Percentiles rank a stretch among this genome's conserved stretches.
Evolutionary conservation across 2,113 vertebrate species (phyloP).

Genomic region (Tupaia chinensis): DNA sequence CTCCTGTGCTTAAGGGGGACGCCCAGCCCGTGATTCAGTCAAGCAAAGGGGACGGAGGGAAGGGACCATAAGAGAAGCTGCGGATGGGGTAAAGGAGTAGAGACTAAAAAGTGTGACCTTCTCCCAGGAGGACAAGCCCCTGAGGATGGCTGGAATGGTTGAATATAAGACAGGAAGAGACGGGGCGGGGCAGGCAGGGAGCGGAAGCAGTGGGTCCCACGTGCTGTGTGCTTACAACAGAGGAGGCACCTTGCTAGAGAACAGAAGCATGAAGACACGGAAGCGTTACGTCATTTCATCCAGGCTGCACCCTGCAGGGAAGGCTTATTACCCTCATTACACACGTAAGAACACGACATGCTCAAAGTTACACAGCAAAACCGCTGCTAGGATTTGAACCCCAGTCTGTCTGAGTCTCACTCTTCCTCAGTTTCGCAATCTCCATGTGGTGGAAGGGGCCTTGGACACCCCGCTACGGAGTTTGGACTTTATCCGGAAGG

Average conservation of each 20-base stretch:
- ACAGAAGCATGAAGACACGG: background rate
- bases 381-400: background rate
- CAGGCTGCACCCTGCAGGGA: background rate
- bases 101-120: background rate
- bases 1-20: background rate
- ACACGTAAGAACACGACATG: background rate
- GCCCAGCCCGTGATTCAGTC: background rate
- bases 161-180: background rate
- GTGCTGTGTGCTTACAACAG: background rate
- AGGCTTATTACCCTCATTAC: background rate
- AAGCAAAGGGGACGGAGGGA: background rate
- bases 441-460: background rate
- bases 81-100: background rate
- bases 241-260: background rate
- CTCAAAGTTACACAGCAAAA: background rate
- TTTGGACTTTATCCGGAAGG: constrained; percentile 43
- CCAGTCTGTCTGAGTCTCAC: background rate
- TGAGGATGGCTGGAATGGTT: background rate
- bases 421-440: background rate
- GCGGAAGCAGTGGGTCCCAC: too few relatives aligned
- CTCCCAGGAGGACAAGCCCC: background rate
- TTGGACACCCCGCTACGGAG: background rate
- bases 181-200: background rate
- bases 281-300: background rate
- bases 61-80: background rate